phyloP scores from a whole-genome alignment of 2,888 invertebrate genomes.

The Beris morrisii region DNA sequence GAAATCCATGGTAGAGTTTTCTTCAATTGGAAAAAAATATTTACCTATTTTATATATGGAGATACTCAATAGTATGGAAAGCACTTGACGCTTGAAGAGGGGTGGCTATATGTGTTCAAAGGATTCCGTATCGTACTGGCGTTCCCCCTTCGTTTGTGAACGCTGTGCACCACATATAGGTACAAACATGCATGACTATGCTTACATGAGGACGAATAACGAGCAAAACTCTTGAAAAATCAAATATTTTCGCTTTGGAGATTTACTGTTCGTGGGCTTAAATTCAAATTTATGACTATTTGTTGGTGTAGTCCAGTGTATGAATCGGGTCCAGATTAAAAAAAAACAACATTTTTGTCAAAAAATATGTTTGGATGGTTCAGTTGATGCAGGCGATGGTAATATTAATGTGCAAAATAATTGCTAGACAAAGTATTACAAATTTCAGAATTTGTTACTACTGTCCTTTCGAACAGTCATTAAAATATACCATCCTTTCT shows the following conservation, averaged over 20 bases:
- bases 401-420: no score
- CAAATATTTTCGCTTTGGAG: constrained; percentile 37
- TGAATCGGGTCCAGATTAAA: constrained; percentile 17
- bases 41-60: constrained; percentile 1
- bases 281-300: constrained; percentile 31
- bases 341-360: neutral
- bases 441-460: no score
- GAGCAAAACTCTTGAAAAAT: constrained; percentile 37
- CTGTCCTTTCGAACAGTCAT: no score
- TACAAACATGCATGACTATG: constrained; percentile 12
- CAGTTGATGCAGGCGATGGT: no score
- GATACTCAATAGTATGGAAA: constrained; percentile 7
- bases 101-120: constrained; percentile 1
- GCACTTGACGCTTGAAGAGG: constrained; percentile 24
- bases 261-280: constrained; percentile 22
- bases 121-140: neutral
- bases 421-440: no score
- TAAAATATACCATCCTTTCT: no score
- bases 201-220: constrained; percentile 20
- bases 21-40: neutral
- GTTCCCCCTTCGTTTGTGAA: no score
- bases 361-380: no score
- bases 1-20: constrained; percentile 13
- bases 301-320: neutral
- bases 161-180: neutral